Conservation (phyloP, 2,888 invertebrate genomes). For the Brachycybe producta region DNA sequence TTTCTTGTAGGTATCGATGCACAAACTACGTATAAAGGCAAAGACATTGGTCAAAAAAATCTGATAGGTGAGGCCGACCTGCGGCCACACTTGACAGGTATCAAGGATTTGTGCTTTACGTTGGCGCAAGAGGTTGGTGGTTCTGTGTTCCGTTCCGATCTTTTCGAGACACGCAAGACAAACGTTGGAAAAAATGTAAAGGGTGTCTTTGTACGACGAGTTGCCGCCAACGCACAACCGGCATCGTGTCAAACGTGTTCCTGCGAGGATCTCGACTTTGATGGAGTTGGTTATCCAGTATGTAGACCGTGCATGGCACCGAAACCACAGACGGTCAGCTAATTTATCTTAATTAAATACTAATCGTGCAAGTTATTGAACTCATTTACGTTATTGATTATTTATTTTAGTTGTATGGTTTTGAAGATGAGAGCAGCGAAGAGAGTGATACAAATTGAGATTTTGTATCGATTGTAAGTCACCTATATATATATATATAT, state of each 20-base stretch:
- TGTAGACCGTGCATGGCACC: constrained; percentile 33
- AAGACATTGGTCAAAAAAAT: constrained; percentile 20
- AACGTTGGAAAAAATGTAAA: constrained; percentile 15
- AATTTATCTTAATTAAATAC: no score
- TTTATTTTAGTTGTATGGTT: no score
- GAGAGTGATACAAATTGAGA: no score
- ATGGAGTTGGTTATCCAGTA: constrained; percentile 32
- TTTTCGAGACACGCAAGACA: constrained; percentile 1
- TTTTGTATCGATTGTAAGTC: no score
- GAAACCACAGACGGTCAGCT: not conserved
- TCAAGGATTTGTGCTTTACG: constrained; percentile 51
- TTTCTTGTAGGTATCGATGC: constrained; percentile 21
- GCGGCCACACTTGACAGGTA: constrained; percentile 5
- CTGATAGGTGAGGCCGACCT: constrained; percentile 19
- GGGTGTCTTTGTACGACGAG: constrained; percentile 21
- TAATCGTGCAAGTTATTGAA: no score
- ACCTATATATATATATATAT: no score
- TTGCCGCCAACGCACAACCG: constrained; percentile 29
- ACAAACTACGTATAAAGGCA: constrained; percentile 18
- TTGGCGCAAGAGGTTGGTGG: constrained; percentile 53
- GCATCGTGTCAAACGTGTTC: constrained; percentile 36
- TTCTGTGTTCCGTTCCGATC: constrained; percentile 47
- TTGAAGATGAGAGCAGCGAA: no score
- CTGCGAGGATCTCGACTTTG: constrained; percentile 34
- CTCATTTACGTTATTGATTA: no score